A percentile compares a stretch with the other conserved stretches of the same genome.
These are phyloP conservation scores for Drosophila serrata DNA, from an alignment of 1,140 invertebrate genomes.

Conservation along the genomic window DNA sequence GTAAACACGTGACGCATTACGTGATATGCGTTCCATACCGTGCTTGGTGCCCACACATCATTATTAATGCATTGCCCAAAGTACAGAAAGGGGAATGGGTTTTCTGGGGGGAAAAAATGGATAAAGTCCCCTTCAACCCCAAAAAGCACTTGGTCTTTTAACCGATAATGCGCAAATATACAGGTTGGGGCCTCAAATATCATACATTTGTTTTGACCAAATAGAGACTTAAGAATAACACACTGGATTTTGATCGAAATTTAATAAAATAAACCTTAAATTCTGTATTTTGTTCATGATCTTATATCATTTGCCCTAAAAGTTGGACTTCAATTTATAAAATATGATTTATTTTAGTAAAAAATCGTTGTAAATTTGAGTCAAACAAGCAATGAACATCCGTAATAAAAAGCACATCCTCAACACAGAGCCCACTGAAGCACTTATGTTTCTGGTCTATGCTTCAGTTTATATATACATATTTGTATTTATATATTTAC, in stretches of 20 bases:
- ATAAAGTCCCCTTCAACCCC: constrained; percentile 9
- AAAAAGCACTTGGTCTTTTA: constrained; percentile 1
- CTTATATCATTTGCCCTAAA: neutral
- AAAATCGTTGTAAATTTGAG: neutral
- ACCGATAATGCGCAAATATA: neutral
- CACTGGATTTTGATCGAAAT: too few relatives aligned
- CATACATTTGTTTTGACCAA: neutral
- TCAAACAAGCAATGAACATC: neutral
- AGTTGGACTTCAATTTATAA: too few relatives aligned
- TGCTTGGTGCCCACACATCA: constrained; percentile 73
- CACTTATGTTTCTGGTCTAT: neutral
- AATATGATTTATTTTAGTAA: neutral
- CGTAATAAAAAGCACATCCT: neutral
- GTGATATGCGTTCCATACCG: constrained; percentile 65
- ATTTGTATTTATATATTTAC: neutral
- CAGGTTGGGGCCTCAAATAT: neutral
- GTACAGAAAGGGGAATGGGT: constrained; percentile 26
- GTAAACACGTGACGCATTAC: constrained; percentile 68
- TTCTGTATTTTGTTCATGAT: neutral
- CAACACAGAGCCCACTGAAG: neutral
- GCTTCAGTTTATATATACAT: too few relatives aligned
- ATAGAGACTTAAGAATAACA: too few relatives aligned
- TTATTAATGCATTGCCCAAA: constrained; percentile 78
- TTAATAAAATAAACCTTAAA: neutral
- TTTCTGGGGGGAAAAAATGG: neutral